These are phyloP conservation scores for Chaetophractus vellerosus DNA, from an alignment of 2,797 vertebrate species.

Conservation along the genomic window DNA sequence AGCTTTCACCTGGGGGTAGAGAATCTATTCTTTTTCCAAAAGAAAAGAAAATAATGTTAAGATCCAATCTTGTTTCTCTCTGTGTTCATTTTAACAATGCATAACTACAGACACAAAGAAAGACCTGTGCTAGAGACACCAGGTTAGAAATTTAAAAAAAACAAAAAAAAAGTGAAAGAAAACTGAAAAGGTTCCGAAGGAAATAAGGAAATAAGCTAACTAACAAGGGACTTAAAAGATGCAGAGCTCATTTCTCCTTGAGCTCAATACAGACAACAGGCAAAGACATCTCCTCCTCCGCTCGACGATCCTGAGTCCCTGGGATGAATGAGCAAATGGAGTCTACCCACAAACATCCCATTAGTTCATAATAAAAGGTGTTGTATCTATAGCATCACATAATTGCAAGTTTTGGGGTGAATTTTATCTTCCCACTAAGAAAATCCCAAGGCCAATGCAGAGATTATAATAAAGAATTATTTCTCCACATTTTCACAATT, in stretches of 20 bases:
- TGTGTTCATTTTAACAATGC: slow-evolving; percentile 65
- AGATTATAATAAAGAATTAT: background rate
- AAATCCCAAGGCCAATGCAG: background rate
- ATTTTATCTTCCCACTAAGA: slow-evolving; percentile 31
- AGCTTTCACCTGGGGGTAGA: background rate
- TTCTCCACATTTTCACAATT: background rate
- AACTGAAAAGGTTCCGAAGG: slow-evolving; percentile 15
- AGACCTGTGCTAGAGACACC: background rate
- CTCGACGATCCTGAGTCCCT: background rate
- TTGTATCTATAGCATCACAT: background rate
- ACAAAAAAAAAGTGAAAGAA: background rate
- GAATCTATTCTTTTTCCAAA: slow-evolving; percentile 58
- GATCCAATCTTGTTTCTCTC: slow-evolving; percentile 36
- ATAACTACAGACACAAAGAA: background rate
- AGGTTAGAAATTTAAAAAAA: background rate
- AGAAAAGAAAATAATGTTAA: slow-evolving; percentile 64
- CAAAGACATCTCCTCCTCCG: background rate
- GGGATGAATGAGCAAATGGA: background rate
- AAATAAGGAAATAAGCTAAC: slow-evolving; percentile 58
- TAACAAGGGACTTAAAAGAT: background rate
- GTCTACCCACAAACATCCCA: background rate
- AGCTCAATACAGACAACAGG: background rate
- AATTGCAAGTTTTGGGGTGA: background rate
- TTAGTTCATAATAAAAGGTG: background rate
- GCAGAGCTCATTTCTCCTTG: background rate